Evolutionary conservation across 2,113 vertebrate genomes (phyloP).

Genomic region (Lampris megalopsis): DNA sequence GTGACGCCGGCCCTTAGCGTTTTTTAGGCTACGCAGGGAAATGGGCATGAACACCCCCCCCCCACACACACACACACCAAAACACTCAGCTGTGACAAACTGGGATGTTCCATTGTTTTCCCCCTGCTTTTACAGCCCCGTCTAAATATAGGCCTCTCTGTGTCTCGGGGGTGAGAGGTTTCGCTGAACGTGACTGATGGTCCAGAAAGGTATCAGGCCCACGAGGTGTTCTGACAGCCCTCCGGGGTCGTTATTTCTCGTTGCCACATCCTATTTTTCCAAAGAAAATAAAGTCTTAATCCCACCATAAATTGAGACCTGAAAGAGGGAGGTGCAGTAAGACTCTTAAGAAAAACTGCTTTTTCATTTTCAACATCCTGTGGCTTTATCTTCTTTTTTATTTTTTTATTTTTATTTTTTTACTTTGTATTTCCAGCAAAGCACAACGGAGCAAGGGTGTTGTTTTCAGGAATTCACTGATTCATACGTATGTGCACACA

Average conservation of each 20-base stretch:
- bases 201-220: slow-evolving; percentile 5
- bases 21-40: slow-evolving; percentile 47
- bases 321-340: background rate
- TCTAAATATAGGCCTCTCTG: slow-evolving; percentile 45
- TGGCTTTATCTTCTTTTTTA: no score
- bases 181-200: slow-evolving; percentile 28
- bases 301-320: background rate
- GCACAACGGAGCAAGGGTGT: no score
- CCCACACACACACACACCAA: slow-evolving; percentile 13
- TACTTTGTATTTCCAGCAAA: background rate
- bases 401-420: background rate
- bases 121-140: slow-evolving; percentile 30
- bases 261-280: background rate
- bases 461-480: no score
- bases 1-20: slow-evolving; percentile 46
- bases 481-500: no score
- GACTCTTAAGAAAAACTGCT: background rate
- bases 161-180: slow-evolving; percentile 24
- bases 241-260: background rate
- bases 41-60: slow-evolving; percentile 25
- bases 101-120: slow-evolving; percentile 12
- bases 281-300: background rate
- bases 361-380: background rate
- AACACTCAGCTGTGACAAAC: slow-evolving; percentile 8
- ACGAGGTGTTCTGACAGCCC: background rate